Base-by-base conservation (phyloP, 2,888 invertebrate genomes). In the Brenthis daphne region DNA sequence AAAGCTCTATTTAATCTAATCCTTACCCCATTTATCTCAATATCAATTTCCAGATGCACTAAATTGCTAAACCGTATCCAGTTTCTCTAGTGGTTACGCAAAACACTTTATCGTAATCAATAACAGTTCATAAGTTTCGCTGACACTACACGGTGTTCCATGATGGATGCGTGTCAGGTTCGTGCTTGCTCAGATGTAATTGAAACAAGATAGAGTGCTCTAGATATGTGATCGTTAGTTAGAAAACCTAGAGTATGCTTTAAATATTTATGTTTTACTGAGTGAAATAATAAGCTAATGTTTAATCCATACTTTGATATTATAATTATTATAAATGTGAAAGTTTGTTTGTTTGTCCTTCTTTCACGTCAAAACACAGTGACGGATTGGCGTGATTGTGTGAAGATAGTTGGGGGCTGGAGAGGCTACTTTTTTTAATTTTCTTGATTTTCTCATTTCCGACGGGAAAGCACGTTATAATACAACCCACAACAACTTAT, bases 81-180 rank as follows among this genome's bases (percentile, higher is more conserved):
- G 63, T 43, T 63, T 33, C 54, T 14, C 37, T 63, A 58, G 37
- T 43, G 37, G 37, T 66, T 61, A 55, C 53, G 47, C 47, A 68
- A 55, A 43, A 48, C 48, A n/a, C n/a, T 33, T 37, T 47, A 53
- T 55, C 57, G 68, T 58, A 58, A 73, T 74, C 73, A 71, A 71
- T 73, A 68, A 69, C 65, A 64, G 57, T 50, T 61, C 70, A 61
- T 64, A 68, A 73, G 67, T 68, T 71, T 64, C 58, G 73, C 70
- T 68, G 71, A 74, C 70, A 69, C 57, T 56, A 56, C n/a, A 64
- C 47, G 56, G 71, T 69, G 73, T 73, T 67, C 68, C 60, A 48
- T 73, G 73, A 74, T 74, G 67, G 69, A 73, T 56, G 57, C 53
- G 65, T 68, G 54, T 70, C 66, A 29, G 56, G 64, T 65, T 63